Percentiles rank a stretch among this genome's conserved stretches.
phyloP scores from a whole-genome alignment of 2,888 invertebrate species.

The Xiphydria camelus region DNA sequence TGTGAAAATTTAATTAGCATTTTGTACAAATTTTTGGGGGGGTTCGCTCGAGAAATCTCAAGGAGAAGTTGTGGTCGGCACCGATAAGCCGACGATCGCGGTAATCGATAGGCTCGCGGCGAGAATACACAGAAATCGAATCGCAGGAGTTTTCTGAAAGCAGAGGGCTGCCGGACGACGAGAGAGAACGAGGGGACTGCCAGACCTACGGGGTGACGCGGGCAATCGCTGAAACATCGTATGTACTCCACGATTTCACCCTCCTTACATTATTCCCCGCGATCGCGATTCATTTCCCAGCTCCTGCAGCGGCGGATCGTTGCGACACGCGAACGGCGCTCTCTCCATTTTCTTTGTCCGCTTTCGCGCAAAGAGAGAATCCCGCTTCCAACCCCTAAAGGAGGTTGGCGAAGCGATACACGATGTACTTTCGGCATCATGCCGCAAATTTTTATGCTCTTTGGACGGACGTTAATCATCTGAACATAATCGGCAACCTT shows the following conservation, averaged over 20 bases:
- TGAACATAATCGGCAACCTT: no score
- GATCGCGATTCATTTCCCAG: no score
- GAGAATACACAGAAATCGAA: conserved; percentile 17
- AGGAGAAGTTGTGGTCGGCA: conserved; percentile 4
- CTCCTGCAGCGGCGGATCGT: no score
- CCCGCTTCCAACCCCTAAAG: no score
- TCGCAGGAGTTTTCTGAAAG: conserved; percentile 23
- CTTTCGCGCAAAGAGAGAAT: no score
- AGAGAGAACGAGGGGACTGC: no score
- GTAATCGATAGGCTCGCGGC: not conserved
- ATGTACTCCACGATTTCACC: conserved; percentile 23
- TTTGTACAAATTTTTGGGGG: conserved; percentile 20
- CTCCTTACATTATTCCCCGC: no score
- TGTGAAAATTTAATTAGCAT: conserved; percentile 37
- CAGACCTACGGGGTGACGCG: conserved; percentile 31
- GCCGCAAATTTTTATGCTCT: no score
- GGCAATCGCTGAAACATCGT: conserved; percentile 33
- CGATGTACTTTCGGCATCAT: no score
- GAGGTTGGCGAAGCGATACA: no score
- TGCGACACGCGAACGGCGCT: conserved; percentile 1
- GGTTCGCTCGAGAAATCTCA: conserved; percentile 24
- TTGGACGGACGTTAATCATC: no score
- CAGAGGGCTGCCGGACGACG: conserved; percentile 23
- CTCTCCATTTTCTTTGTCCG: conserved; percentile 15
- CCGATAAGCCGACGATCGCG: conserved; percentile 3